A percentile compares a stretch with the other conserved stretches of the same genome.
phyloP scores from a whole-genome alignment of 1,140 invertebrate species.

The Atopsyche davidsoni region DNA sequence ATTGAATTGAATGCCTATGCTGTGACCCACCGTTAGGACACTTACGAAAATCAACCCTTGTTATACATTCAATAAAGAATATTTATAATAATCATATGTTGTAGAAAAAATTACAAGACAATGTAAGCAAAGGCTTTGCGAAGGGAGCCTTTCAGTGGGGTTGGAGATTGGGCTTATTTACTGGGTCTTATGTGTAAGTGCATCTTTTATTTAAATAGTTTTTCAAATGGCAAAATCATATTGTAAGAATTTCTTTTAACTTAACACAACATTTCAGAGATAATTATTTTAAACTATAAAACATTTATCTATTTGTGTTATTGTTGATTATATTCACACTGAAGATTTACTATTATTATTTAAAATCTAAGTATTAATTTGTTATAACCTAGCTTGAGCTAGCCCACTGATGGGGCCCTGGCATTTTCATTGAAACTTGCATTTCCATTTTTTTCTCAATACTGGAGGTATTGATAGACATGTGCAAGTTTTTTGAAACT shows the following conservation, averaged over 20 bases:
- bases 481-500: no score
- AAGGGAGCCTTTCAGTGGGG: conserved; percentile 63
- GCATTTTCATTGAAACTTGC: no score
- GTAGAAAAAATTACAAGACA: conserved; percentile 60
- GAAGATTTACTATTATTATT: no score
- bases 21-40: no score
- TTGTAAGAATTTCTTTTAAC: neutral
- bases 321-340: neutral
- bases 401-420: no score
- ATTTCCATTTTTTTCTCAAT: no score
- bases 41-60: no score
- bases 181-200: conserved; percentile 53
- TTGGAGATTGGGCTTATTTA: conserved; percentile 58
- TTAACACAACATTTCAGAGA: conserved; percentile 1
- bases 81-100: conserved; percentile 29
- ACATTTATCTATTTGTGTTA: neutral
- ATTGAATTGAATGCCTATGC: no score
- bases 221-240: conserved; percentile 2
- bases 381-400: no score
- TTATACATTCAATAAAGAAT: neutral
- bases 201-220: conserved; percentile 35
- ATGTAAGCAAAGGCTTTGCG: conserved; percentile 56
- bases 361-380: no score
- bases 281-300: conserved; percentile 9
- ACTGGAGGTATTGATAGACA: no score